A percentile compares a stretch with the other conserved stretches of the same genome.
These are phyloP conservation scores for Thereva unica DNA, from an alignment of 2,888 invertebrate species.

Conservation along the genomic window DNA sequence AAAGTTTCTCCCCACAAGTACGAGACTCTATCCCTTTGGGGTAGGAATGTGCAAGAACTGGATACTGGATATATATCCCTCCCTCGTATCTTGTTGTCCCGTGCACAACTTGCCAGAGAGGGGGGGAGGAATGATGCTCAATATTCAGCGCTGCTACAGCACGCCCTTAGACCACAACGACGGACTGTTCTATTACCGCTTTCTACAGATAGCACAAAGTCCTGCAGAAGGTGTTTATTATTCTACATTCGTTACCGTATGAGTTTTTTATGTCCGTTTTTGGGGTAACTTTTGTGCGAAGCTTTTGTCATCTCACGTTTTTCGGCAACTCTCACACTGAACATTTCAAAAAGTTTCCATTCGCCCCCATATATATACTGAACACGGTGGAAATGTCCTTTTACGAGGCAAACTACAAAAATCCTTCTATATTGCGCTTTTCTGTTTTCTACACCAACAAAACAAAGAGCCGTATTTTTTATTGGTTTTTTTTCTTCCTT, in stretches of 20 bases:
- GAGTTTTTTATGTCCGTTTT: not conserved
- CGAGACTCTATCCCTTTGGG: conserved; percentile 21
- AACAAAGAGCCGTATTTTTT: not conserved
- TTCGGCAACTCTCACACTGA: conserved; percentile 9
- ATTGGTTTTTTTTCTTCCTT: conserved; percentile 9
- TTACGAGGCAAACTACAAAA: too few species aligned
- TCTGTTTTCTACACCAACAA: too few species aligned
- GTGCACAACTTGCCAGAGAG: too few species aligned
- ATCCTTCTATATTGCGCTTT: too few species aligned
- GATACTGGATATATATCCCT: too few species aligned
- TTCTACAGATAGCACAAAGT: too few species aligned
- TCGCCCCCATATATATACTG: not conserved
- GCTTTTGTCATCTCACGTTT: conserved; percentile 10
- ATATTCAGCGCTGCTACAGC: conserved; percentile 22
- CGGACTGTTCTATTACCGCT: not conserved
- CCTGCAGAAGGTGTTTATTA: conserved; percentile 10
- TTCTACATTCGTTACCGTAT: conserved; percentile 15
- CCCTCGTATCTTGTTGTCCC: too few species aligned
- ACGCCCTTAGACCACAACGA: conserved; percentile 15
- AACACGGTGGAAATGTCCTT: too few species aligned
- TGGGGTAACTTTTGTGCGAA: not conserved
- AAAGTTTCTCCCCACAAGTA: conserved; percentile 34
- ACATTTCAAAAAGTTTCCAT: conserved; percentile 6
- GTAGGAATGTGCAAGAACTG: conserved; percentile 18
- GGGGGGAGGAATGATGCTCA: not conserved